phyloP scores from a whole-genome alignment of 1,140 invertebrate genomes.

The Euborellia annulipes region DNA sequence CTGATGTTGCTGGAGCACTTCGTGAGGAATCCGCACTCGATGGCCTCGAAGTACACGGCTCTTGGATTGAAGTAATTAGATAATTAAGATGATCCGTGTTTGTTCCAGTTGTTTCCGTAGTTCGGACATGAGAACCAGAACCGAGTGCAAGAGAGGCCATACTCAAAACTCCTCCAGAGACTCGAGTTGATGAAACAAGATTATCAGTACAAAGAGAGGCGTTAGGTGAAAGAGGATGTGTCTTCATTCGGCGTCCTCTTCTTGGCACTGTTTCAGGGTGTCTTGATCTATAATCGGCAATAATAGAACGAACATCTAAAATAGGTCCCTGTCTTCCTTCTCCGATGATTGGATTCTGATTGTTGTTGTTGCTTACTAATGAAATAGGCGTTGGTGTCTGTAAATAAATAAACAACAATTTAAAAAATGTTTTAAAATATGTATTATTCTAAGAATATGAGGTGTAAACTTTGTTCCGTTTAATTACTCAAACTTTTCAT shows the following conservation, averaged over 20 bases:
- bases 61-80: slow-evolving; percentile 3
- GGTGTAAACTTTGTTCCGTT: no score
- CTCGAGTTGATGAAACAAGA: slow-evolving; percentile 13
- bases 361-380: slow-evolving; percentile 1
- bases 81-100: slow-evolving; percentile 12
- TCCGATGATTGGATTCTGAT: slow-evolving; percentile 30
- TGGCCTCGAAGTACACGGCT: slow-evolving; percentile 27
- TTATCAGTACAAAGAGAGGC: slow-evolving; percentile 6
- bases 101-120: slow-evolving; percentile 15
- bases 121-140: slow-evolving; percentile 26
- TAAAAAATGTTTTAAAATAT: no score
- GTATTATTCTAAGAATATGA: no score
- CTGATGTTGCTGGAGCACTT: slow-evolving; percentile 20
- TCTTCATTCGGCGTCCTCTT: slow-evolving; percentile 36
- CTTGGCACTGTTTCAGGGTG: slow-evolving; percentile 52
- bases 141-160: slow-evolving; percentile 24
- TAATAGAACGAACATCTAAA: slow-evolving; percentile 64
- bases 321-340: slow-evolving; percentile 56
- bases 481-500: no score
- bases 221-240: slow-evolving; percentile 4
- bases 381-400: no score
- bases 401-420: no score
- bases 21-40: slow-evolving; percentile 35
- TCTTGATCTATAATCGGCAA: slow-evolving; percentile 60
- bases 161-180: slow-evolving; percentile 18